Percentiles rank a stretch among this genome's conserved stretches.
Conservation (phyloP, 2,888 invertebrate genomes). For the Leistus spinibarbis region DNA sequence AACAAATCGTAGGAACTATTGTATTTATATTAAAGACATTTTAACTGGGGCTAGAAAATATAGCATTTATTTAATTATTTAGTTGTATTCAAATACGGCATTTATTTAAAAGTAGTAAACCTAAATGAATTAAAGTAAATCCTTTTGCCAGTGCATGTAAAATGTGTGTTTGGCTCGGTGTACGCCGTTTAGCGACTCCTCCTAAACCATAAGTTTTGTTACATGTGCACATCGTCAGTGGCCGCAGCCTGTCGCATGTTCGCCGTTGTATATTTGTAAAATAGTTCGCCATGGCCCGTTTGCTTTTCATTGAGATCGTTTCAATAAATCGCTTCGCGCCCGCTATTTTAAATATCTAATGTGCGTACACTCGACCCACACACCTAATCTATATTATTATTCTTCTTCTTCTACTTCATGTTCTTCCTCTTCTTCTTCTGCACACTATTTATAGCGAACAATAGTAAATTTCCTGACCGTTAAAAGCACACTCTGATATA, state of each 20-base stretch:
- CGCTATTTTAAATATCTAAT: constrained; percentile 57
- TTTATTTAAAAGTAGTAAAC: background rate
- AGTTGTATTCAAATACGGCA: too few species aligned
- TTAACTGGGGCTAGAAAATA: too few species aligned
- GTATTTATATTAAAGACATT: too few species aligned
- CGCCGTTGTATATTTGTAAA: constrained; percentile 49
- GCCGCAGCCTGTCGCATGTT: constrained; percentile 8
- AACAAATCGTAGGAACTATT: too few species aligned
- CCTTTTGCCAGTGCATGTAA: background rate
- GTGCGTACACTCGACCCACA: constrained; percentile 31
- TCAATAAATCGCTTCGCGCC: constrained; percentile 52
- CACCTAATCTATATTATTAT: background rate
- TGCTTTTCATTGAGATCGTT: constrained; percentile 51
- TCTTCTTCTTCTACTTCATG: background rate
- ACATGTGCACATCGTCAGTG: constrained; percentile 31
- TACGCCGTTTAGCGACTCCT: background rate
- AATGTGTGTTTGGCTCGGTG: background rate
- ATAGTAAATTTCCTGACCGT: background rate
- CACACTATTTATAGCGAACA: too few species aligned
- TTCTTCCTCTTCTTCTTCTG: background rate
- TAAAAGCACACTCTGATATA: too few species aligned
- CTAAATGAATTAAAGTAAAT: background rate
- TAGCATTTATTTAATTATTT: background rate
- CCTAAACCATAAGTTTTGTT: background rate
- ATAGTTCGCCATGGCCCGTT: constrained; percentile 48